phyloP scores from a whole-genome alignment of 2,888 invertebrate genomes.

The Conistra vaccinii region DNA sequence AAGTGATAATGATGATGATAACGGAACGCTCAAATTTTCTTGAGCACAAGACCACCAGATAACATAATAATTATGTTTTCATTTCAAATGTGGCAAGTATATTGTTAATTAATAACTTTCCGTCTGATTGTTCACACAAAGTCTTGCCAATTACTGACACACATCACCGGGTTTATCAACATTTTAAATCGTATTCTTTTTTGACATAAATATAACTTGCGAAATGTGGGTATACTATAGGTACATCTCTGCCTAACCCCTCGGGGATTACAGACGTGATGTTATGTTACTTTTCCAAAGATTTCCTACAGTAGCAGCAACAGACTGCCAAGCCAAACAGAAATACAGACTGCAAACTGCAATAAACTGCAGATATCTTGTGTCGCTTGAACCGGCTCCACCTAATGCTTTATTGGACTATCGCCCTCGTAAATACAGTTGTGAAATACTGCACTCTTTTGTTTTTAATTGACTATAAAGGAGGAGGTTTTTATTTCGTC shows the following conservation, averaged over 20 bases:
- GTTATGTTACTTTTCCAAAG: neutral
- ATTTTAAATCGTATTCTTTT: too few relatives aligned
- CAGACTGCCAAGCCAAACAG: constrained; percentile 1
- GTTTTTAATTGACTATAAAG: neutral
- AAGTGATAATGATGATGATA: too few relatives aligned
- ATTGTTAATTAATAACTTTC: too few relatives aligned
- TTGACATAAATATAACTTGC: neutral
- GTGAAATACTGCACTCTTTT: constrained; percentile 42
- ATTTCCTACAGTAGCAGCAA: neutral
- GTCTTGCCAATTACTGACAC: too few relatives aligned
- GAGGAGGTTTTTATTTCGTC: too few relatives aligned
- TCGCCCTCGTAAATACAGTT: constrained; percentile 36
- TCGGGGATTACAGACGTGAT: neutral
- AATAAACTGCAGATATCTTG: constrained; percentile 45
- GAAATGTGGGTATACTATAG: too few relatives aligned
- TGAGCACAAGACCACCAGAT: too few relatives aligned
- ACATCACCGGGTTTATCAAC: too few relatives aligned
- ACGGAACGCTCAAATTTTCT: too few relatives aligned
- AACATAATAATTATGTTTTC: too few relatives aligned
- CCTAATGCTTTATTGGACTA: constrained; percentile 39
- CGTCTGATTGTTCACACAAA: too few relatives aligned
- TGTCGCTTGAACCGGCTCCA: constrained; percentile 17
- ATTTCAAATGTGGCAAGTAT: too few relatives aligned
- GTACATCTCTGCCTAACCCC: neutral
- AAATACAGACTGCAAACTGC: constrained; percentile 11